phyloP scores from a whole-genome alignment of 2,113 vertebrate genomes.

The Anguilla japonica region DNA sequence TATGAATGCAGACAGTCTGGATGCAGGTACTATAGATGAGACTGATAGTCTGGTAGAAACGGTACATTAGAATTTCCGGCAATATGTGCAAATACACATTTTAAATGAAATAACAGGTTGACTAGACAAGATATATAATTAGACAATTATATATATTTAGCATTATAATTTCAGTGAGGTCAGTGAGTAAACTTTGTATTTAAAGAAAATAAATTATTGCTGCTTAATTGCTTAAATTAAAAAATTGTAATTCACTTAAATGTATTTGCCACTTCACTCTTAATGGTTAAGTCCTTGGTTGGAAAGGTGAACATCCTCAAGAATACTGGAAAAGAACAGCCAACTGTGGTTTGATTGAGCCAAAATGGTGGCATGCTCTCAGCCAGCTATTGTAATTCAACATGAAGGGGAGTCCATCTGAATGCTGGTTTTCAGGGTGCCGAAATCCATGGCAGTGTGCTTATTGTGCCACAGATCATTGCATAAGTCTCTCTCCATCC shows the following conservation, averaged over 20 bases:
- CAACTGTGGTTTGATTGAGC: neutral
- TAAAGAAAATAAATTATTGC: too few species aligned
- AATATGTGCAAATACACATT: too few species aligned
- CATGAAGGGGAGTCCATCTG: neutral
- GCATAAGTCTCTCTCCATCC: conserved; percentile 7
- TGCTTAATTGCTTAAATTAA: too few species aligned
- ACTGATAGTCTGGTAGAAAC: neutral
- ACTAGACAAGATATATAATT: too few species aligned
- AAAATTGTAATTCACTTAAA: too few species aligned
- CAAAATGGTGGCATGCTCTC: neutral
- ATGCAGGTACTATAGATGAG: neutral
- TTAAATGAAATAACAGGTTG: too few species aligned
- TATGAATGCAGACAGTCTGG: neutral
- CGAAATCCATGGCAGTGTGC: neutral
- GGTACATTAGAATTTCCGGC: too few species aligned
- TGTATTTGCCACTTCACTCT: too few species aligned
- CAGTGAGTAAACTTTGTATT: too few species aligned
- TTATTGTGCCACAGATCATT: neutral
- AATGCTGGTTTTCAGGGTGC: neutral
- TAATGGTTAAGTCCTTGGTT: neutral
- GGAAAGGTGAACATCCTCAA: neutral
- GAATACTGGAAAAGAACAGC: neutral
- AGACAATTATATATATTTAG: too few species aligned
- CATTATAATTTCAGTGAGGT: too few species aligned
- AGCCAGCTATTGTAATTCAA: neutral